Percentiles rank a stretch among this genome's conserved stretches.
phyloP scores from a whole-genome alignment of 2,797 vertebrate species.

The Crax fasciolata region DNA sequence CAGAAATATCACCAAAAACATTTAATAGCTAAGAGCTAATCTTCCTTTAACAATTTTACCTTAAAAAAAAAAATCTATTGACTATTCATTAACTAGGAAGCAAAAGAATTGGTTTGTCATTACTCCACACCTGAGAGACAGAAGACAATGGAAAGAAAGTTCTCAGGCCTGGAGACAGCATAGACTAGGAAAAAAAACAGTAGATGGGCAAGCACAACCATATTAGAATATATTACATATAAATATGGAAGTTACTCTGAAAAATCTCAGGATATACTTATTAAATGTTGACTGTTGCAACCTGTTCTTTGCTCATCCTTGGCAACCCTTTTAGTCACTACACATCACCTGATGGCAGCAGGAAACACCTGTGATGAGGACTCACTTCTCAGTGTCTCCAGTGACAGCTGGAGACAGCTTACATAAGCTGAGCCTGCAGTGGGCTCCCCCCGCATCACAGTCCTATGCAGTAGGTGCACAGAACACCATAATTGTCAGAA shows the following conservation, averaged over 20 bases:
- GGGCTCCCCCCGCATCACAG: not conserved
- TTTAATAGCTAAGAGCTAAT: conserved; percentile 61
- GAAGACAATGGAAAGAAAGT: conserved; percentile 21
- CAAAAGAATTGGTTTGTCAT: conserved; percentile 23
- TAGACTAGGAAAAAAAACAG: not conserved
- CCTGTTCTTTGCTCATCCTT: conserved; percentile 5
- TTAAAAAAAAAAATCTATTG: not conserved
- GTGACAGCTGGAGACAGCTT: conserved; percentile 26
- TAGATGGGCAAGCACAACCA: not conserved
- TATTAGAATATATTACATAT: not conserved
- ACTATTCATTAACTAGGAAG: conserved; percentile 46
- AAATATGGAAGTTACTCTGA: not conserved
- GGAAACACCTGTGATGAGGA: conserved; percentile 6
- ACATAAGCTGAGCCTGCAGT: not conserved
- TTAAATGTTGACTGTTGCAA: not conserved
- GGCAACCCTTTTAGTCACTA: conserved; percentile 22
- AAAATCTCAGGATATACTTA: conserved; percentile 17
- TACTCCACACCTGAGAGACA: not conserved
- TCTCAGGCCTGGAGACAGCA: conserved; percentile 8
- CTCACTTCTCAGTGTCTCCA: not conserved
- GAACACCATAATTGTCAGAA: not conserved
- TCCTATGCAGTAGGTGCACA: not conserved
- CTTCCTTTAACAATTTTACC: conserved; percentile 20
- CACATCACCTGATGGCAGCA: not conserved
- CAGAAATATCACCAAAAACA: conserved; percentile 58